Evolutionary conservation across 2,888 invertebrate genomes (phyloP), one percentile per base, ranked within the genome.

Genomic region (Ectobius pallidus): DNA sequence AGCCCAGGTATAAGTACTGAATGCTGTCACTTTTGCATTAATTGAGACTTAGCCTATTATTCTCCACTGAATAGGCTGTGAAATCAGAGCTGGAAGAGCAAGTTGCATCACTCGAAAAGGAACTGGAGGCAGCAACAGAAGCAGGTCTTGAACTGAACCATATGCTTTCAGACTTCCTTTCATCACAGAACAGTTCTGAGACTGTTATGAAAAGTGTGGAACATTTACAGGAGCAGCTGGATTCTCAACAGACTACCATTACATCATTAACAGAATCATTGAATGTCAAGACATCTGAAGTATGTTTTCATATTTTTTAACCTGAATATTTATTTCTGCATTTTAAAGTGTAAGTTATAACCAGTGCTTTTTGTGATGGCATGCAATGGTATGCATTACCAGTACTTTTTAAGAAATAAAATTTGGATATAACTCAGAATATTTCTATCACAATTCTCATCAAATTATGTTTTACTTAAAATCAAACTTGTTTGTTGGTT

Each of bases 61-160:
- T n/a, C n/a, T n/a, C n/a, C n/a, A n/a, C n/a, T n/a, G n/a, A n/a
- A n/a, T n/a, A 65, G 65, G 25, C 18, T 68, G 80, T 81, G 20
- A 87, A 86, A 76, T 78, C 78, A 3, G 85, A 86, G 72, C 80
- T 91, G 52, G 88, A 92, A 80, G 92, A 91, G 69, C 90, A 93
- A 81, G 85, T 92, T 22, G 83, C 86, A 68, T 86, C 87, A 80
- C 79, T 91, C 79, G 88, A 94, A 84, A 88, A 91, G 86, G 88
- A 94, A 79, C 86, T 94, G 52, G 94, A 94, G 82, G 91, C 89
- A 78, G 92, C 93, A 0, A 92, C 94, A 0, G 92, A 93, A 78
- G 92, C 93, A 7, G 91, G 91, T 55, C 84, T 94, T 76, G 94
- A 94, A 82, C 81, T 91, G 65, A 91, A 91, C 79, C 85, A 86